These are phyloP conservation scores for Neoniphon sammara DNA, from an alignment of 2,797 vertebrate species.

Conservation along the genomic window DNA sequence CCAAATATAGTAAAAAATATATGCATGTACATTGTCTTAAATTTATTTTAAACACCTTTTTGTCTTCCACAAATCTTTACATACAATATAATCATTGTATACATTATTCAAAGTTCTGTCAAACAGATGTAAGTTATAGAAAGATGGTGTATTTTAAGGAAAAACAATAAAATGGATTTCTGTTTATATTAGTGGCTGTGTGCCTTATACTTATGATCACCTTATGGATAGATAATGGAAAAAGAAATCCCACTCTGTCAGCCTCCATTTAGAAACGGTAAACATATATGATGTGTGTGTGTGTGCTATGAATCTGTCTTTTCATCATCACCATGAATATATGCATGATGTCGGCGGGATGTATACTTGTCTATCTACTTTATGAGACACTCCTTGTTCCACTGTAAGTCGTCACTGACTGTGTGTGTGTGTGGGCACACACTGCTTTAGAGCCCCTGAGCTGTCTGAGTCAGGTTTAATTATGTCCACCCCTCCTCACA, in stretches of 20 bases:
- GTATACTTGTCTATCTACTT: background rate
- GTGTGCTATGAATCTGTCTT: slow-evolving; percentile 15
- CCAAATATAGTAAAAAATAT: too few species aligned
- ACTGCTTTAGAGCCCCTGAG: background rate
- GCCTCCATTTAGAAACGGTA: slow-evolving; percentile 25
- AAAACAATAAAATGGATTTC: too few species aligned
- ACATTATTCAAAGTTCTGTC: too few species aligned
- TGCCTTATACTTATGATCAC: too few species aligned
- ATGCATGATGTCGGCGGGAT: slow-evolving; percentile 17
- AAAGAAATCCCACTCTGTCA: slow-evolving; percentile 25
- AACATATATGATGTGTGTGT: slow-evolving; percentile 22
- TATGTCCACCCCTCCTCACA: background rate
- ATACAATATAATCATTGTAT: too few species aligned
- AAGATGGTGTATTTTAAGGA: too few species aligned
- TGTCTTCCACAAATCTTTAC: too few species aligned
- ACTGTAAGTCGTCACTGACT: slow-evolving; percentile 2
- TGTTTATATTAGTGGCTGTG: too few species aligned
- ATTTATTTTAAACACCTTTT: too few species aligned
- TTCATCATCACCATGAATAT: slow-evolving; percentile 29
- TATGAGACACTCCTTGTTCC: slow-evolving; percentile 11
- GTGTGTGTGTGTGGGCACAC: background rate
- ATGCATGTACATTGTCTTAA: too few species aligned
- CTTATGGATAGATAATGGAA: too few species aligned
- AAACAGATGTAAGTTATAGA: too few species aligned
- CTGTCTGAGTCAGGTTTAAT: background rate